Conservation (phyloP, 2,797 vertebrate genomes). For the Echiichthys vipera region DNA sequence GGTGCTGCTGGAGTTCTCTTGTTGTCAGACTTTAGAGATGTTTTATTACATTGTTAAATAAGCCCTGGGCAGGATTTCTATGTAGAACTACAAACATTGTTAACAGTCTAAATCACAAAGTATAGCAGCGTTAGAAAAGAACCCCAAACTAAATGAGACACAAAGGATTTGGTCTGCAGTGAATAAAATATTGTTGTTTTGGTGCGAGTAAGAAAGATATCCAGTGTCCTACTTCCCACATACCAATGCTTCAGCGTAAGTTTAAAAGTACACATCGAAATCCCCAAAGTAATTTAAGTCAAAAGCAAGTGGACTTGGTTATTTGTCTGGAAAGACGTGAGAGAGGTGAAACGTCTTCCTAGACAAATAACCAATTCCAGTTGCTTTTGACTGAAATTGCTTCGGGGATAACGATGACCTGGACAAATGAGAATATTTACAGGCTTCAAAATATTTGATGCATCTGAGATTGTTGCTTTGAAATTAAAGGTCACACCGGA, state of each 20-base stretch:
- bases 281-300: no score
- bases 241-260: not conserved
- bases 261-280: no score
- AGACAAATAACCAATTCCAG: no score
- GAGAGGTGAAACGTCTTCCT: no score
- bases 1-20: constrained; percentile 20
- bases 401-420: no score
- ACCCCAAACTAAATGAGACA: constrained; percentile 9
- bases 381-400: no score
- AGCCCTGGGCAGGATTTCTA: constrained; percentile 13
- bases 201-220: constrained; percentile 3
- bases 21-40: constrained; percentile 28
- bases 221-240: not conserved
- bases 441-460: constrained; percentile 11
- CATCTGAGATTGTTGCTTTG: constrained; percentile 1
- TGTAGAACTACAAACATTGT: constrained; percentile 19
- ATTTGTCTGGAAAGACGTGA: no score
- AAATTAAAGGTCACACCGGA: not conserved
- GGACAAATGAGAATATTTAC: no score
- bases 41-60: constrained; percentile 40
- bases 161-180: constrained; percentile 10
- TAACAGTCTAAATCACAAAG: constrained; percentile 26
- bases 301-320: no score
- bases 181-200: constrained; percentile 1
- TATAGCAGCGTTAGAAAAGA: constrained; percentile 18